Conservation (phyloP, 2,888 invertebrate species). For the Hydrotaea cyrtoneurina region DNA sequence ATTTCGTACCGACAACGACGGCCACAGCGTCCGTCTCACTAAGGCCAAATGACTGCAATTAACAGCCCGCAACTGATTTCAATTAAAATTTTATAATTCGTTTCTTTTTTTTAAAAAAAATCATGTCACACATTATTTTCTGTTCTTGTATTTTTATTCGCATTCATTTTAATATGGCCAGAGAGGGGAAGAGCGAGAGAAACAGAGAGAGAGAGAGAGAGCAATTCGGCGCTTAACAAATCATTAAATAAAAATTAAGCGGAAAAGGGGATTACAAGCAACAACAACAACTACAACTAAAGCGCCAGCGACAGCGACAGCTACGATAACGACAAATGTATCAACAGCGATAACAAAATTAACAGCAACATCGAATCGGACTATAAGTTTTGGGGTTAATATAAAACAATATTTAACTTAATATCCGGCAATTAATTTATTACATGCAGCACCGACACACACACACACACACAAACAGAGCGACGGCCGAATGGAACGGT, state of each 20-base stretch:
- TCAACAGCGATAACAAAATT: background rate
- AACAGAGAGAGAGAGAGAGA: too few species aligned
- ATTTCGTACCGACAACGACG: background rate
- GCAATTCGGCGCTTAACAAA: slow-evolving; percentile 24
- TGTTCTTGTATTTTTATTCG: slow-evolving; percentile 7
- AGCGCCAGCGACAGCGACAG: background rate
- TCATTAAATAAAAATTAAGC: slow-evolving; percentile 42
- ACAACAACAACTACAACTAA: slow-evolving; percentile 28
- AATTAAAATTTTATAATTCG: slow-evolving; percentile 39
- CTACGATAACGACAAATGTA: slow-evolving; percentile 28
- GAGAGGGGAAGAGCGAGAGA: too few species aligned
- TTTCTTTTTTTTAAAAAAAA: too few species aligned
- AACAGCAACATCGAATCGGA: slow-evolving; percentile 7
- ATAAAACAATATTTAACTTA: slow-evolving; percentile 59
- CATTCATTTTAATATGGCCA: background rate
- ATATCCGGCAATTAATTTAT: slow-evolving; percentile 65
- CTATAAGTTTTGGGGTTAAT: slow-evolving; percentile 33
- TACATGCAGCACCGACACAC: slow-evolving; percentile 30
- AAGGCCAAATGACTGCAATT: slow-evolving; percentile 19
- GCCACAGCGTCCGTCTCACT: background rate
- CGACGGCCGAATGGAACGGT: background rate
- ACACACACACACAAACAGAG: background rate
- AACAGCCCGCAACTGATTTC: slow-evolving; percentile 31
- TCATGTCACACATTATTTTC: slow-evolving; percentile 23
- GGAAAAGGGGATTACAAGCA: slow-evolving; percentile 35